phyloP scores from a whole-genome alignment of 2,797 vertebrate genomes.

The Acestrorhynchus altus region DNA sequence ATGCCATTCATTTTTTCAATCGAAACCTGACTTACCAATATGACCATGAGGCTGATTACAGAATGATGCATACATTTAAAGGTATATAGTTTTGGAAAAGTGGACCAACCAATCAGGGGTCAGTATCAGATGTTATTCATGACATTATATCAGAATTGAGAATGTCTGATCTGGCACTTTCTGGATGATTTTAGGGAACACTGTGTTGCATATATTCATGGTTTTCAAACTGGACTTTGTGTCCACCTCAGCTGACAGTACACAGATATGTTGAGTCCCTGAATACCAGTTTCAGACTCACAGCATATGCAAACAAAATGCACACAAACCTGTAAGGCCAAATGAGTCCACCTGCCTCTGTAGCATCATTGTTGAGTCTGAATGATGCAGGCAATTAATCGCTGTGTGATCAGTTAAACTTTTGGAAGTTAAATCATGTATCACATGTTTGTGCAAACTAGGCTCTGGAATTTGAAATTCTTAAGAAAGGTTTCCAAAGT shows the following conservation, averaged over 20 bases:
- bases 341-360: neutral
- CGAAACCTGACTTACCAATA: too few species aligned
- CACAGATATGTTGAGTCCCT: too few species aligned
- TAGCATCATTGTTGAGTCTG: neutral
- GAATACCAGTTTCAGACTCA: neutral
- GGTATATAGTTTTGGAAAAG: neutral
- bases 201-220: neutral
- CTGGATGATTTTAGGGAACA: neutral
- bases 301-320: neutral
- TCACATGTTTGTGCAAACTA: too few species aligned
- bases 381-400: slow-evolving; percentile 2
- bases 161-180: neutral
- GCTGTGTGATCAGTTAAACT: too few species aligned
- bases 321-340: neutral
- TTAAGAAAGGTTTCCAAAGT: neutral
- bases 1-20: too few species aligned
- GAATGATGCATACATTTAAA: too few species aligned
- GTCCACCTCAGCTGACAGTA: too few species aligned
- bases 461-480: neutral
- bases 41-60: too few species aligned
- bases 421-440: too few species aligned
- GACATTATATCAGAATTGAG: neutral
- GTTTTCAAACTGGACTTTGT: too few species aligned
- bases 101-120: neutral
- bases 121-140: neutral